A percentile compares a stretch with the other conserved stretches of the same genome.
Evolutionary conservation across 2,888 invertebrate genomes (phyloP).

Genomic region (Apodemia hepburni): DNA sequence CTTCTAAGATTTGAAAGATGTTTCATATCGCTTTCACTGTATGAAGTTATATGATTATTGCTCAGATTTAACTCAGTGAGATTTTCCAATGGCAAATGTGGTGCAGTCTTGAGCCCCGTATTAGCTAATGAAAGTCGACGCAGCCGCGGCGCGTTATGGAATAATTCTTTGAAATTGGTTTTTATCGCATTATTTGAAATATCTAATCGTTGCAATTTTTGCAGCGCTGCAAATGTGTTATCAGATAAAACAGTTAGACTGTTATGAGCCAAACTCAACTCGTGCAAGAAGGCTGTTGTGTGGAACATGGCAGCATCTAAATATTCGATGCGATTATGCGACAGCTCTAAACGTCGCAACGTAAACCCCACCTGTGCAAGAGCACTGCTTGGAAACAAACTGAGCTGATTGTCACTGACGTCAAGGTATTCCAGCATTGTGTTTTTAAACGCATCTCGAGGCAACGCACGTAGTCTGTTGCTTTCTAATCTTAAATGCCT

Average conservation of each 20-base stretch:
- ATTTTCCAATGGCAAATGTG: conserved; percentile 82
- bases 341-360: conserved; percentile 85
- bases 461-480: conserved; percentile 85
- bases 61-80: conserved; percentile 87
- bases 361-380: conserved; percentile 88
- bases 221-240: conserved; percentile 88
- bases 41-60: conserved; percentile 83
- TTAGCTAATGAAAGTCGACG: conserved; percentile 84
- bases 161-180: conserved; percentile 89
- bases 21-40: conserved; percentile 82
- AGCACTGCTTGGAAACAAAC: conserved; percentile 85
- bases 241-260: conserved; percentile 89
- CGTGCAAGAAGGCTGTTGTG: conserved; percentile 83
- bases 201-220: conserved; percentile 85
- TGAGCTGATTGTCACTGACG: conserved; percentile 85
- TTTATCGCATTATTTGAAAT: conserved; percentile 87
- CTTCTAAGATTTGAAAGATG: conserved; percentile 82
- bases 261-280: conserved; percentile 86
- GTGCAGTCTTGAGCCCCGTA: conserved; percentile 84
- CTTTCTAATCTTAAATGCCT: conserved; percentile 83
- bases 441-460: conserved; percentile 86
- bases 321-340: conserved; percentile 88
- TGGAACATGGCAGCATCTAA: conserved; percentile 90
- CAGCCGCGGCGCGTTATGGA: conserved; percentile 87
- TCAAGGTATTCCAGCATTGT: conserved; percentile 88